Conservation (phyloP, 2,113 vertebrate species). For the Petrocephalus zakoni region DNA sequence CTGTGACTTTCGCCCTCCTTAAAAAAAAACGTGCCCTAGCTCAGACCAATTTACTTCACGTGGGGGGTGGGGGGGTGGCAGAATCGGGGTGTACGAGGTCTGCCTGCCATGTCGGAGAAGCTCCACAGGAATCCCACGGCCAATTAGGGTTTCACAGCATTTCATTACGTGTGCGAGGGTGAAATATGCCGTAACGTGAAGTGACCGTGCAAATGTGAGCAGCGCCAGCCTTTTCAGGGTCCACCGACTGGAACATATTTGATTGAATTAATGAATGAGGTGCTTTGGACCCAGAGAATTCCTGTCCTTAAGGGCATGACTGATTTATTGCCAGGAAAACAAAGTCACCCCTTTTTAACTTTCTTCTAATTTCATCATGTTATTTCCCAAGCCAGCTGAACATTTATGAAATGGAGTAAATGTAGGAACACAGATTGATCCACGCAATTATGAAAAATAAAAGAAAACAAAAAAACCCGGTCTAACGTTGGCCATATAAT, state of each 20-base stretch:
- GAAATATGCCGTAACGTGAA: constrained; percentile 20
- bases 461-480: background rate
- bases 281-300: constrained; percentile 31
- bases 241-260: constrained; percentile 8
- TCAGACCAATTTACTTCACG: background rate
- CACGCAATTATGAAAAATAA: constrained; percentile 2
- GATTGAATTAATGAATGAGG: constrained; percentile 32
- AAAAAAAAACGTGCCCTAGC: background rate
- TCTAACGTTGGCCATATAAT: constrained; percentile 30
- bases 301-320: constrained; percentile 20
- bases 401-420: constrained; percentile 4
- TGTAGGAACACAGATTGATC: constrained; percentile 14
- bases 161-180: background rate
- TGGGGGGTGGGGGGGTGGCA: background rate
- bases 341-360: constrained; percentile 25
- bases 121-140: background rate
- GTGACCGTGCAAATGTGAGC: constrained; percentile 6
- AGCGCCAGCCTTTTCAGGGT: constrained; percentile 4
- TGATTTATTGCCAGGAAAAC: constrained; percentile 46
- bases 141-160: background rate
- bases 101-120: background rate
- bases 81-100: background rate
- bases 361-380: background rate
- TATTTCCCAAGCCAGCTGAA: constrained; percentile 3
- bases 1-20: background rate